Evolutionary conservation across 2,113 vertebrate species (phyloP).

Genomic region (Capreolus pygargus): DNA sequence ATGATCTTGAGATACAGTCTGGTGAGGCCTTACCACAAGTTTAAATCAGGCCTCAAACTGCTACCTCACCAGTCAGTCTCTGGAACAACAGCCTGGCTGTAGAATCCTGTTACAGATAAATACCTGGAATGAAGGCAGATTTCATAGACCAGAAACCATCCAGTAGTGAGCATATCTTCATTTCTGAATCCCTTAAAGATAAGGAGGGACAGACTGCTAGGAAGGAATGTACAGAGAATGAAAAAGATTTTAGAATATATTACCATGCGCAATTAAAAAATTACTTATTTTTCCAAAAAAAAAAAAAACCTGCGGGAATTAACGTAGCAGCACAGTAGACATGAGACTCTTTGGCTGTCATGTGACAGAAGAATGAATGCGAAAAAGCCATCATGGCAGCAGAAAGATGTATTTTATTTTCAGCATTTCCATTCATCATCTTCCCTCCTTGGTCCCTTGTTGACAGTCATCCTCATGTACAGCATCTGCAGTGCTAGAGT

Average conservation of each 20-base stretch:
- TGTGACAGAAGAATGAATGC: accelerated
- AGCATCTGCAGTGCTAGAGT: background rate
- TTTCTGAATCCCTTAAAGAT: background rate
- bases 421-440: background rate
- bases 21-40: background rate
- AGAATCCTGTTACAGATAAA: background rate
- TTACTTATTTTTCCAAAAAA: background rate
- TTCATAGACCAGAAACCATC: background rate
- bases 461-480: background rate
- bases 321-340: background rate
- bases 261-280: background rate
- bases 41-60: background rate
- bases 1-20: background rate
- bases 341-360: background rate
- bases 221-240: background rate
- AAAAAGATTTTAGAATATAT: background rate
- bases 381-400: no score
- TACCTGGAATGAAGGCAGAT: background rate
- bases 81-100: background rate
- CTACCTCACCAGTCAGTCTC: background rate
- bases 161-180: background rate
- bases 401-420: background rate
- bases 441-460: background rate
- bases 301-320: background rate
- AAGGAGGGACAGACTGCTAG: background rate